phyloP scores from a whole-genome alignment of 2,888 invertebrate species.

The Drosophila subquinaria region DNA sequence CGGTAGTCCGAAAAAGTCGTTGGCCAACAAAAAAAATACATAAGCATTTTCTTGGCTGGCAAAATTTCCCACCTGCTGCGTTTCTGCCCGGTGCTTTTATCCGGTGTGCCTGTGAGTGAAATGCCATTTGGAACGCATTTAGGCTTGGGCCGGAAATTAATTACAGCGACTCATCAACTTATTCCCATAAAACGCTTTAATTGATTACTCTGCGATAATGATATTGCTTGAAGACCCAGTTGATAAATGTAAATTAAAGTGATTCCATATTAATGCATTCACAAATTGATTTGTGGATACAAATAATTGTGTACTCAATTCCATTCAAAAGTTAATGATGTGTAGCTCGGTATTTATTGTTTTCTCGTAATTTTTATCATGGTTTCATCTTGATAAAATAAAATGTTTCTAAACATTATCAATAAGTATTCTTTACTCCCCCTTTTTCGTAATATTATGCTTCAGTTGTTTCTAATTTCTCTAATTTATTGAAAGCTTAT shows the following conservation, averaged over 20 bases:
- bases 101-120: constrained; percentile 14
- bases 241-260: constrained; percentile 32
- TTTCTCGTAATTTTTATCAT: not conserved
- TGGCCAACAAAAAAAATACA: not conserved
- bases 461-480: not conserved
- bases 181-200: constrained; percentile 52
- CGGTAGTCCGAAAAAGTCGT: constrained; percentile 10
- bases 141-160: constrained; percentile 64
- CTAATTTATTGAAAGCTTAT: not conserved
- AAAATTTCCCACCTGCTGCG: constrained; percentile 67
- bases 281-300: constrained; percentile 9
- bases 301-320: not conserved
- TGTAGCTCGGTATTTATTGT: not conserved
- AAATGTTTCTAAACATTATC: no score
- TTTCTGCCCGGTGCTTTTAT: constrained; percentile 6
- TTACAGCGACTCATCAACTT: constrained; percentile 64
- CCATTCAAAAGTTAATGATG: constrained; percentile 3
- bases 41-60: constrained; percentile 11
- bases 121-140: constrained; percentile 43
- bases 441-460: not conserved
- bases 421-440: not conserved
- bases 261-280: constrained; percentile 20
- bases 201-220: constrained; percentile 44
- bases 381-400: no score
- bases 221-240: constrained; percentile 5